Percentiles rank a stretch among this genome's conserved stretches.
phyloP scores from a whole-genome alignment of 2,113 vertebrate species.

The Solenodon paradoxus region DNA sequence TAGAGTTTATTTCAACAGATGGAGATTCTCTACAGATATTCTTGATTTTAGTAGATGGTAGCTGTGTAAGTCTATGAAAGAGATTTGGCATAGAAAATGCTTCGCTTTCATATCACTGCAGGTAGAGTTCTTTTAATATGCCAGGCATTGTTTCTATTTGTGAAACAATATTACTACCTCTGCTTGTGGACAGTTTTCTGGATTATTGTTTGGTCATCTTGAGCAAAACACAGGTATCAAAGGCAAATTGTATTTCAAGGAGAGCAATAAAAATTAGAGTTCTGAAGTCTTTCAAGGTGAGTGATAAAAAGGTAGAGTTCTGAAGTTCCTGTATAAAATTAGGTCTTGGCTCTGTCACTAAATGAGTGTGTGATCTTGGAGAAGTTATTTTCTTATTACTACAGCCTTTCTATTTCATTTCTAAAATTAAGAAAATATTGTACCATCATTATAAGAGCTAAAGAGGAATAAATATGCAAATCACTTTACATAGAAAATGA shows the following conservation, averaged over 20 bases:
- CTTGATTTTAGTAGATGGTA: background rate
- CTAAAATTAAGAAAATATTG: background rate
- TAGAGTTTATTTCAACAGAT: conserved; percentile 51
- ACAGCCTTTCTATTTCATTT: background rate
- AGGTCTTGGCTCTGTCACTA: background rate
- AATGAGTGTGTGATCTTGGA: background rate
- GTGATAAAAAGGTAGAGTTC: background rate
- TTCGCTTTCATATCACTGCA: background rate
- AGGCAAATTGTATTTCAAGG: background rate
- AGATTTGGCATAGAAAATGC: background rate
- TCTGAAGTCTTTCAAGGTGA: background rate
- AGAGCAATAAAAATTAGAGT: background rate
- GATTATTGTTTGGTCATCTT: background rate
- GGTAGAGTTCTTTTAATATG: background rate
- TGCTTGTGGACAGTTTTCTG: background rate
- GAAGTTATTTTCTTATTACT: background rate
- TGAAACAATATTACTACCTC: background rate
- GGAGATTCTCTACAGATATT: background rate
- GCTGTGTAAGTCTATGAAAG: background rate
- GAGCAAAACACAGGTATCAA: background rate
- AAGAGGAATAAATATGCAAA: background rate
- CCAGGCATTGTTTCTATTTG: background rate
- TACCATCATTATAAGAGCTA: background rate
- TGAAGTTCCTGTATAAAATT: background rate
- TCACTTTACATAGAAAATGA: background rate